phyloP scores from a whole-genome alignment of 2,797 vertebrate species.

The Myripristis jacobus region DNA sequence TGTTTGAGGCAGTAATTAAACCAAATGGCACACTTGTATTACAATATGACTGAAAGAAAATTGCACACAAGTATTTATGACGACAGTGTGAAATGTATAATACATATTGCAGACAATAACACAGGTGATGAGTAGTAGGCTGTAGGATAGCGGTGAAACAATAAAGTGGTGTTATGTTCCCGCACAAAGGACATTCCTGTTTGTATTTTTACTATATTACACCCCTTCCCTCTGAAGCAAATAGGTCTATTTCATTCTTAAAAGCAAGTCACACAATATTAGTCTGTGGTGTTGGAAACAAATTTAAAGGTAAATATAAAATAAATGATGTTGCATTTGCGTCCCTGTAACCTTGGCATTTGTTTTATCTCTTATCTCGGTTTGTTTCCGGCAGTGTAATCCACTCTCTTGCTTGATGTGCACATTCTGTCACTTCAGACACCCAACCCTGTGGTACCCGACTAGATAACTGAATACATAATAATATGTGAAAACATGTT shows the following conservation, averaged over 20 bases:
- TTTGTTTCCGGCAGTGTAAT: constrained; percentile 44
- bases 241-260: constrained; percentile 19
- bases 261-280: constrained; percentile 47
- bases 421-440: constrained; percentile 50
- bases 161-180: constrained; percentile 68
- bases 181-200: constrained; percentile 59
- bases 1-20: constrained; percentile 66
- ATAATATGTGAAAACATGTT: constrained; percentile 31
- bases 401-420: constrained; percentile 47
- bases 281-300: constrained; percentile 44
- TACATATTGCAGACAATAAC: constrained; percentile 67
- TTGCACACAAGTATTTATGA: constrained; percentile 59
- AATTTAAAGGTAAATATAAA: constrained; percentile 40
- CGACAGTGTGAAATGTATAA: constrained; percentile 61
- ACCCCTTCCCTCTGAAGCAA: constrained; percentile 6
- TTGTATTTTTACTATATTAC: constrained; percentile 21
- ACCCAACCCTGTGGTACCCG: constrained; percentile 38
- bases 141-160: constrained; percentile 76
- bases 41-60: constrained; percentile 57
- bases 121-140: constrained; percentile 71
- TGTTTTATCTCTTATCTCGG: constrained; percentile 36
- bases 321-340: constrained; percentile 24
- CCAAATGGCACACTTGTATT: constrained; percentile 68
- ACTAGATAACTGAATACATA: constrained; percentile 44
- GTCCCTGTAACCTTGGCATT: constrained; percentile 20